phyloP scores from a whole-genome alignment of 37 sponge, comb jelly and placozoan genomes.

The Axinella damicornis region DNA sequence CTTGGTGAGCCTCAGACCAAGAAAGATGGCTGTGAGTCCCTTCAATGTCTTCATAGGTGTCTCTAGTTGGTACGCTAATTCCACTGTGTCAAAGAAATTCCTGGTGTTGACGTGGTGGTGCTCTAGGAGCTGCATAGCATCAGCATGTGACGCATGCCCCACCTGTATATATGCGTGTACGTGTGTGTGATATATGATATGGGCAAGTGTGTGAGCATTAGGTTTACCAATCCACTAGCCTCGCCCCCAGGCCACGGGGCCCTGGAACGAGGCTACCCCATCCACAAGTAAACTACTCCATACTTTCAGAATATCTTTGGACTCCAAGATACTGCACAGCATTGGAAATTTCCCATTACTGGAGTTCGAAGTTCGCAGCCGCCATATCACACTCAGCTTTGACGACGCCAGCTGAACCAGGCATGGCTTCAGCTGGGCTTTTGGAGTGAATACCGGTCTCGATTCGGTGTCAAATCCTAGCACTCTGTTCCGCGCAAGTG shows the following conservation, averaged over 20 bases:
- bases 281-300: no score
- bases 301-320: no score
- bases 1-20: constrained; percentile 28
- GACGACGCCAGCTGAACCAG: constrained; percentile 17
- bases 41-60: constrained; percentile 15
- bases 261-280: no score
- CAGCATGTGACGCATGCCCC: constrained; percentile 36
- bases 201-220: no score
- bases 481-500: neutral
- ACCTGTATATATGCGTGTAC: constrained; percentile 3
- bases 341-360: no score
- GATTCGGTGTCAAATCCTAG: constrained; percentile 43
- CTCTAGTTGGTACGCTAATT: neutral
- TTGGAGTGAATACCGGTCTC: neutral
- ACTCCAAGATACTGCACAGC: no score
- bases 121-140: constrained; percentile 18
- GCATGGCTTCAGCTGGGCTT: neutral
- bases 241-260: no score
- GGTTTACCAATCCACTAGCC: no score
- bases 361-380: neutral
- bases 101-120: constrained; percentile 23
- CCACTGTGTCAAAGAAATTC: constrained; percentile 32
- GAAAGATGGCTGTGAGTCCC: constrained; percentile 34
- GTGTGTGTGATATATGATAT: no score
- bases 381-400: constrained; percentile 20